phyloP scores from a whole-genome alignment of 2,888 invertebrate genomes.

The Microplitis manilae region DNA sequence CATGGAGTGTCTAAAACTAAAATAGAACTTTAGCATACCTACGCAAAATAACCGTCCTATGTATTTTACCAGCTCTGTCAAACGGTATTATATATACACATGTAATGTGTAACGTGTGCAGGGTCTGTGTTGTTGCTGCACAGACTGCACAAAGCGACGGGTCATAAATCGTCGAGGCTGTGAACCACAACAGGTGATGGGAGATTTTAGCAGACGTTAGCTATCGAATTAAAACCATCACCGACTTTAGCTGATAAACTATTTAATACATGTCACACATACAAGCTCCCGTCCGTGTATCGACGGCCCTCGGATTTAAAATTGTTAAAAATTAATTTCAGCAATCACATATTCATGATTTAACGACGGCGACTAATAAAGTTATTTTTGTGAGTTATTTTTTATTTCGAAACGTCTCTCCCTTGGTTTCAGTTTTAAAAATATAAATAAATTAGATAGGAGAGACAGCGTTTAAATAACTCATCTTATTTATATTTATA shows the following conservation, averaged over 20 bases:
- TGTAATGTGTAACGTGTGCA: neutral
- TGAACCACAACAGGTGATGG: conserved; percentile 44
- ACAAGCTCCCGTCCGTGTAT: too few relatives aligned
- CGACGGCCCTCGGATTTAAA: neutral
- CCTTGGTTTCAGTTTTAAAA: neutral
- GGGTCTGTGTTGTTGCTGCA: neutral
- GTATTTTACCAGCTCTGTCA: conserved; percentile 15
- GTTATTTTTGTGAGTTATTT: neutral
- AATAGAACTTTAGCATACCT: conserved; percentile 35
- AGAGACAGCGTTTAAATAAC: too few relatives aligned
- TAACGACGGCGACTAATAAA: neutral
- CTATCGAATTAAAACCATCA: neutral
- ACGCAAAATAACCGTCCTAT: conserved; percentile 21
- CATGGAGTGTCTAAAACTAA: conserved; percentile 34
- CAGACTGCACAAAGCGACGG: conserved; percentile 33
- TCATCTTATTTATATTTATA: too few relatives aligned
- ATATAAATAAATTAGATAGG: neutral
- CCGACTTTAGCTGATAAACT: neutral
- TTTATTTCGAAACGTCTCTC: neutral
- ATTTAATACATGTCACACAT: neutral
- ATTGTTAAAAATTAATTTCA: neutral
- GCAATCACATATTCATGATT: neutral
- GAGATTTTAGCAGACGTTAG: neutral
- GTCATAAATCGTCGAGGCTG: conserved; percentile 40
- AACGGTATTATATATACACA: conserved; percentile 8